Evolutionary conservation across 2,113 vertebrate species (phyloP), one percentile per base, ranked within the genome.

Genomic region (Perccottus glenii): DNA sequence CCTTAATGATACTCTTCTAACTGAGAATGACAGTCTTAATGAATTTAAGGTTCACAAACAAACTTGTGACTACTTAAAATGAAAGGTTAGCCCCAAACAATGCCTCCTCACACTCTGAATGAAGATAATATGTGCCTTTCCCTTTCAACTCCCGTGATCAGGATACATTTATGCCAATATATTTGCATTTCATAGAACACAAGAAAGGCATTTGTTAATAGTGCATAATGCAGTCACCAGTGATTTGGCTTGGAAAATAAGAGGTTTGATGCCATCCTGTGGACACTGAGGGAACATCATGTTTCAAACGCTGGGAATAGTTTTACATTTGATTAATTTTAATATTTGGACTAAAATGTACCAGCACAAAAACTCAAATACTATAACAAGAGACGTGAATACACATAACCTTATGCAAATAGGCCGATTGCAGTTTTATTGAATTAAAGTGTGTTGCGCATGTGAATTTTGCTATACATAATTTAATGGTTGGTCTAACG

Each of bases 31-130:
- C 85, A 83, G 70, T 80, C 60, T 19, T 52, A 75, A 83, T 77
- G 67, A 81, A 87, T 82, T 67, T 65, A 65, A 36, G 68, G 65
- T 59, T 81, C 56, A 48, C 55, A 60, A 87, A 73, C 63, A 78
- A 90, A 88, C 76, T 85, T 88, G 81, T 85, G 61, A 74, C 64
- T 70, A 77, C 55, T 73, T 27, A 59, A 66, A 70, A 73, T 85
- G 64, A 32, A 72, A 64, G 16, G 1, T 71, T 78, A 59, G 79
- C 80, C 75, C 71, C 67, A 43, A 85, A 89, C 78, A 19, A 60
- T 12, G 77, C 66, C 74, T 55, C 58, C 19, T 66, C 73, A 68
- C 59, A 65, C 64, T 11, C 60, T 38, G 43, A 53, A 64, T 77
- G 55, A 75, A 76, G 53, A 73, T 64, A 8, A 38, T 59, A 73